Base-by-base conservation (phyloP, 2,888 invertebrate species). In the Xanthia icteritia region DNA sequence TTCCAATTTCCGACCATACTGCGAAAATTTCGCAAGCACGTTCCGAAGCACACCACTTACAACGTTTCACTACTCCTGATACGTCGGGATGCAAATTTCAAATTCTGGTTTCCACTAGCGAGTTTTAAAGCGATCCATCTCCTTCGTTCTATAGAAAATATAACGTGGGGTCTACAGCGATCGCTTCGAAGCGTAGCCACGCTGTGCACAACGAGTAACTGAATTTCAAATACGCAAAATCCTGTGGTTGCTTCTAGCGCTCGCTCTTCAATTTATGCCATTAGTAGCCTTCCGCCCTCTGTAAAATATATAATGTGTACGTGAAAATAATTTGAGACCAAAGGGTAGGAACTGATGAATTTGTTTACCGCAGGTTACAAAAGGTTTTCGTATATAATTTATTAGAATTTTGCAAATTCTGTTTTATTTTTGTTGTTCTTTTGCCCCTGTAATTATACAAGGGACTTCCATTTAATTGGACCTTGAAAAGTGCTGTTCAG, bases 191-290 rank as follows among this genome's bases (percentile, higher is more conserved):
- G 91, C 92, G 90, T 89, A 90, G 86, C 90, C 88, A 85, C 86
- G 87, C 86, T 88, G 88, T 88, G 91, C 92, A 88, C 90, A 88
- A 90, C 90, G 93, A 93, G 93, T 93, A 94, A 93, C 94, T 94
- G 94, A 95, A 95, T 95, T 95, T 94, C 93, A 94, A 95, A 95
- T 95, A 94, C 93, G 93, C 93, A 94, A 95, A 95, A 95, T 94
- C 94, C 93, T 92, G 94, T 90, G 93, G 94, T 93, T 93, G 90
- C 93, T 92, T 93, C 91, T 88, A 93, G 90, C 92, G 92, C 92
- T 92, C 92, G 92, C 93, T 94, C 93, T 94, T 93, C 93, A 95
- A 94, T 95, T 95, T 94, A 94, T 95, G 92, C 94, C 93, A 94
- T 95, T 95, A 94, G 94, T 94, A 93, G 92, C 92, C 93, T 94